These are phyloP conservation scores for Morpho helenor DNA, from an alignment of 2,888 invertebrate genomes.

Conservation along the genomic window DNA sequence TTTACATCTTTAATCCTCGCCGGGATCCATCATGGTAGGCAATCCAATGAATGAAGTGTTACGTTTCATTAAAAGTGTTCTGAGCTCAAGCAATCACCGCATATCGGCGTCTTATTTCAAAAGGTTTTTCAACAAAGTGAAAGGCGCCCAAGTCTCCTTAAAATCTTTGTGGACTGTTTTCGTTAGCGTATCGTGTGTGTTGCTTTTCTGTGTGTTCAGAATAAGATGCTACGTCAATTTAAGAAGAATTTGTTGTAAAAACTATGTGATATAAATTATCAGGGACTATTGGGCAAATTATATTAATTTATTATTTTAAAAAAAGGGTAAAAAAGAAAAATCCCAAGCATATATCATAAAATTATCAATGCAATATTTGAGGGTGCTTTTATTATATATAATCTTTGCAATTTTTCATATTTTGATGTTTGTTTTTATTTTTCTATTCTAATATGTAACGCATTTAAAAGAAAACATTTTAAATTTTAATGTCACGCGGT, in stretches of 20 bases:
- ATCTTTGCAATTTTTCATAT: too few species aligned
- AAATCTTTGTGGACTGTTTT: conserved; percentile 67
- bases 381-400: too few species aligned
- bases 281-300: too few species aligned
- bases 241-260: too few species aligned
- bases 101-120: conserved; percentile 69
- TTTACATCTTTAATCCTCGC: too few species aligned
- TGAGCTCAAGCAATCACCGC: conserved; percentile 54
- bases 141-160: conserved; percentile 67
- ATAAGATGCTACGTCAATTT: conserved; percentile 27
- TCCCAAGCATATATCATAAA: too few species aligned
- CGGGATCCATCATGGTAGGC: not conserved
- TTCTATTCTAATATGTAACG: not conserved
- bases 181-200: conserved; percentile 51
- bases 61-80: conserved; percentile 63
- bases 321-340: too few species aligned
- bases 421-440: too few species aligned
- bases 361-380: too few species aligned
- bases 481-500: conserved; percentile 1
- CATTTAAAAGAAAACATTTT: not conserved
- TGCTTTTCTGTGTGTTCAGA: conserved; percentile 40
- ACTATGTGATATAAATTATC: too few species aligned
- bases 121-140: conserved; percentile 60
- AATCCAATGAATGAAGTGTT: conserved; percentile 60
- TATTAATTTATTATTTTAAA: too few species aligned